A percentile compares a stretch with the other conserved stretches of the same genome.
These are phyloP conservation scores for Chrosomus eos DNA, from an alignment of 2,797 vertebrate species.

Conservation along the genomic window DNA sequence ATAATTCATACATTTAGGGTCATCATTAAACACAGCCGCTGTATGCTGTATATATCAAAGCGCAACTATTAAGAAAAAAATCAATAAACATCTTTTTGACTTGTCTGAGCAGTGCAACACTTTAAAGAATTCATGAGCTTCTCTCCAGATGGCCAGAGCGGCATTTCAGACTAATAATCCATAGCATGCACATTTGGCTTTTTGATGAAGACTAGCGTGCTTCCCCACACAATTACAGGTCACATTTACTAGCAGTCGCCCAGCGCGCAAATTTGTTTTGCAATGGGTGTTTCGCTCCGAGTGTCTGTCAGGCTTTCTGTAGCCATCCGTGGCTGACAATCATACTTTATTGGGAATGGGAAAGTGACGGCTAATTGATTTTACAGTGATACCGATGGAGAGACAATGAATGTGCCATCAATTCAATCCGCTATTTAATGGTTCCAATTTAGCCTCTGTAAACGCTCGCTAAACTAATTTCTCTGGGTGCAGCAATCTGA, in stretches of 20 bases:
- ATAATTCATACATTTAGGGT: slow-evolving; percentile 43
- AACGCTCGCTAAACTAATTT: slow-evolving; percentile 99
- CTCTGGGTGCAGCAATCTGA: slow-evolving; percentile 99
- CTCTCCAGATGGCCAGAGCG: slow-evolving; percentile 67
- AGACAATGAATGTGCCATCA: slow-evolving; percentile 99
- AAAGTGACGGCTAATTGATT: slow-evolving; percentile 99
- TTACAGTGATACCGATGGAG: slow-evolving; percentile 99
- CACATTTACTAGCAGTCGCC: slow-evolving; percentile 71
- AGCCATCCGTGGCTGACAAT: slow-evolving; percentile 93
- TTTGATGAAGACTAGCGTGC: slow-evolving; percentile 79
- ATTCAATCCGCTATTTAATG: slow-evolving; percentile 99
- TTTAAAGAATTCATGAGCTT: slow-evolving; percentile 67
- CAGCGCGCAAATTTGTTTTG: slow-evolving; percentile 79
- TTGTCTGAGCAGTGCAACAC: slow-evolving; percentile 59
- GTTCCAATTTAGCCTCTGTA: slow-evolving; percentile 99
- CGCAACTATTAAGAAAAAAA: slow-evolving; percentile 68
- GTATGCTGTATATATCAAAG: slow-evolving; percentile 27
- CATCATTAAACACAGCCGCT: slow-evolving; percentile 50
- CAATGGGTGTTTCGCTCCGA: slow-evolving; percentile 74
- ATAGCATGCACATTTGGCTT: slow-evolving; percentile 73
- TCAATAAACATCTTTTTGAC: slow-evolving; percentile 68
- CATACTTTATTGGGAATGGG: slow-evolving; percentile 98
- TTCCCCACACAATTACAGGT: slow-evolving; percentile 79
- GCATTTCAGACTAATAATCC: slow-evolving; percentile 77
- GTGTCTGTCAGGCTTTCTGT: slow-evolving; percentile 90